These are phyloP conservation scores for Autographa pulchrina DNA, from an alignment of 2,888 invertebrate species.

Conservation along the genomic window DNA sequence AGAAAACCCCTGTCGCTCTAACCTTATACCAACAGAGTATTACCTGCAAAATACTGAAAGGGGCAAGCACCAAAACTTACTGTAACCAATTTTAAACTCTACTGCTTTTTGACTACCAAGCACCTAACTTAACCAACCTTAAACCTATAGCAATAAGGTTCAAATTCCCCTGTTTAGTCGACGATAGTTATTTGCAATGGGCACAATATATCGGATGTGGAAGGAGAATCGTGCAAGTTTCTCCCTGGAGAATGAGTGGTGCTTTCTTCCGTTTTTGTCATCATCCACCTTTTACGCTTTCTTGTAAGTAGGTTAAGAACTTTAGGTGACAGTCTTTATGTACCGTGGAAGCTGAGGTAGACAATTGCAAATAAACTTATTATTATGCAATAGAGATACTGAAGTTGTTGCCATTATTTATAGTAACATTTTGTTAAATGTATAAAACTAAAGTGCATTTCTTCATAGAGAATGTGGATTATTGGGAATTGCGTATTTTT, in stretches of 20 bases:
- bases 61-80: slow-evolving; percentile 71
- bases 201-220: slow-evolving; percentile 59
- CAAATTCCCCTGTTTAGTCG: not conserved
- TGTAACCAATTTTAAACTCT: slow-evolving; percentile 78
- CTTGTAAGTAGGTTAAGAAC: slow-evolving; percentile 21
- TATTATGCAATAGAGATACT: too few species aligned
- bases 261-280: slow-evolving; percentile 46
- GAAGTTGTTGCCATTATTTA: too few species aligned
- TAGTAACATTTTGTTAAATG: too few species aligned
- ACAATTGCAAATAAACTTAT: not conserved
- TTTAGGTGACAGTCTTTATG: slow-evolving; percentile 12
- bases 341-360: not conserved
- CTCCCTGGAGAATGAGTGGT: slow-evolving; percentile 39
- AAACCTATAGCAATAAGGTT: not conserved
- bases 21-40: slow-evolving; percentile 25
- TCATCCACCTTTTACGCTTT: slow-evolving; percentile 29
- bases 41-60: slow-evolving; percentile 59
- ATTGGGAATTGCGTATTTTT: too few species aligned
- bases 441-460: too few species aligned
- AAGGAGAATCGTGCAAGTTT: slow-evolving; percentile 61
- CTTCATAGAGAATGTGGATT: too few species aligned
- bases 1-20: not conserved
- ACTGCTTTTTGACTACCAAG: slow-evolving; percentile 19
- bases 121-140: slow-evolving; percentile 8
- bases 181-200: slow-evolving; percentile 51